Percentiles rank a stretch among this genome's conserved stretches.
Evolutionary conservation across 2,888 invertebrate genomes (phyloP).

Genomic region (Mylabris sibirica): DNA sequence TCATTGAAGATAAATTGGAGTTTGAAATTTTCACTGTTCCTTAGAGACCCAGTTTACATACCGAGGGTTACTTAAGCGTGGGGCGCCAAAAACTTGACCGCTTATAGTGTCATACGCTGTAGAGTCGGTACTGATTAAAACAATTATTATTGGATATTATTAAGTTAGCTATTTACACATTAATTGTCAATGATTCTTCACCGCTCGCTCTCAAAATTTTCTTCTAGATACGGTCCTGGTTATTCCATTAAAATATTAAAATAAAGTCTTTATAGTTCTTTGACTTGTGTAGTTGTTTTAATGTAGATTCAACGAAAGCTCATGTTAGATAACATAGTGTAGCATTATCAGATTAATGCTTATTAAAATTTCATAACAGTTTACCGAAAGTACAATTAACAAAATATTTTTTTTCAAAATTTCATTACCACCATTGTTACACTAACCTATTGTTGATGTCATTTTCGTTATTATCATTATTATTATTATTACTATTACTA

Average conservation of each 20-base stretch:
- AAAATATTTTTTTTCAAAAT: background rate
- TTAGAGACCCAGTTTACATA: too few species aligned
- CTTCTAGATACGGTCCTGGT: too few species aligned
- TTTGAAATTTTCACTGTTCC: too few species aligned
- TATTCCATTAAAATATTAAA: constrained; percentile 29
- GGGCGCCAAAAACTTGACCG: too few species aligned
- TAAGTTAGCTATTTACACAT: too few species aligned
- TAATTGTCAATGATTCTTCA: too few species aligned
- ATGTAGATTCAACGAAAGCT: constrained; percentile 33
- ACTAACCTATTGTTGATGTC: constrained; percentile 39
- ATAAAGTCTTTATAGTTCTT: constrained; percentile 25
- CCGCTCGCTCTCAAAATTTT: too few species aligned
- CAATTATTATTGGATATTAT: too few species aligned
- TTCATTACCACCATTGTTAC: constrained; percentile 14
- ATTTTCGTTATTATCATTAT: constrained; percentile 22
- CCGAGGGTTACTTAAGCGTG: too few species aligned
- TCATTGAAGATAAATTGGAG: too few species aligned
- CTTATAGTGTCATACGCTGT: too few species aligned
- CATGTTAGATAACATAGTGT: constrained; percentile 32
- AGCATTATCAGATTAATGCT: constrained; percentile 32
- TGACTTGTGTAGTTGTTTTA: constrained; percentile 31
- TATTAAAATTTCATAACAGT: constrained; percentile 12
- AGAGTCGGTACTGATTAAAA: too few species aligned
- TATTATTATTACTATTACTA: background rate
- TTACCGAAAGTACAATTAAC: background rate